Evolutionary conservation across 2,888 invertebrate genomes (phyloP), one percentile per base, ranked within the genome.

Genomic region (Limnephilus rhombicus): DNA sequence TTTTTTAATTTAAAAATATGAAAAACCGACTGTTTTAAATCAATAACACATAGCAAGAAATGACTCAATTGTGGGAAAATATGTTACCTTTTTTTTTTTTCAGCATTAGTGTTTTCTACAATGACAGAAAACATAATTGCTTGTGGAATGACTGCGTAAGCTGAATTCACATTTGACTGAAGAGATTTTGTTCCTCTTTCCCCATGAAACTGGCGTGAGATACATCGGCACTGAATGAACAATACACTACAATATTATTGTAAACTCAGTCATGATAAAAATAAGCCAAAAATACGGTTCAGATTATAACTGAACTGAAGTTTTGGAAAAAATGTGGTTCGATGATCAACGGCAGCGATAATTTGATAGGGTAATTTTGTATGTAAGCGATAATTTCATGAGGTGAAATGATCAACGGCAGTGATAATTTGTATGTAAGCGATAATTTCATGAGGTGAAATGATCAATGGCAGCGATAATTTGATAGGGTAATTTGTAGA

Each of bases 251-350:
- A 85, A 85, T 15, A 49, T 95, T 95, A 95, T 95, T 96, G 96
- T 95, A 94, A 94, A 93, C 93, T 94, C 93, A 94, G 95, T 95
- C 96, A 96, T 95, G 95, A 95, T 24, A 68, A 24, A 49, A 49
- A 49, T 49, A 24, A 24, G 9, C 68, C 68, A 68, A 68, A 68
- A 68, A 24, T n/a, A 68, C 68, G 5, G 24, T 68, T 68, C 68
- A 68, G 68, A 68, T 68, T 68, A 68, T 68, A n/a, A 68, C 68
- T 68, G 68, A 68, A 68, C 68, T n/a, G 68, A 68, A n/a, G 9
- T 68, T 68, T 68, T 68, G 68, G 68, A 68, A 68, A 68, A n/a
- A 68, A 53, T 68, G 24, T 68, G 68, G 68, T 24, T 68, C n/a
- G 24, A 24, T 68, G 68, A n/a, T 68, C 68, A 49, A 49, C 13